Percentiles rank a stretch among this genome's conserved stretches.
phyloP scores from a whole-genome alignment of 2,797 vertebrate genomes.

The Enteromius trimaculatus region DNA sequence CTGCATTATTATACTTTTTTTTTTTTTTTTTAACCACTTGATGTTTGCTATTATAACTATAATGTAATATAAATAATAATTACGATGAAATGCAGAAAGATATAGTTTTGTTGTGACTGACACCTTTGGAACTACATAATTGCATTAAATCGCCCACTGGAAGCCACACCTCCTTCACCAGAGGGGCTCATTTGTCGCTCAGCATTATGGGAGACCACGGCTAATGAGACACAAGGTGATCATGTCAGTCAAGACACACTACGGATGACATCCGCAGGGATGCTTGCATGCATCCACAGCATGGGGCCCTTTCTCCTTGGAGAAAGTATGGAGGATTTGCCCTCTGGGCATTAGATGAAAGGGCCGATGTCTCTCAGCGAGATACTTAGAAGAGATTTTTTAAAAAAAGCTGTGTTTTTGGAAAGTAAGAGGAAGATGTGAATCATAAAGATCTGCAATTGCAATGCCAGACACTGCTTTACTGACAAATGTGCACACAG shows the following conservation, averaged over 20 bases:
- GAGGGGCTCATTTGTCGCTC: constrained; percentile 80
- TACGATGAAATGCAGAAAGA: too few relatives aligned
- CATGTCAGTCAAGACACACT: constrained; percentile 75
- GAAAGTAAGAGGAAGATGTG: constrained; percentile 61
- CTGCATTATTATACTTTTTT: too few relatives aligned
- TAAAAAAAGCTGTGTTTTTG: constrained; percentile 9
- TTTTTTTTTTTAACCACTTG: too few relatives aligned
- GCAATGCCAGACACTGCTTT: constrained; percentile 21
- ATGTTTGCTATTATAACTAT: too few relatives aligned
- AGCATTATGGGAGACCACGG: constrained; percentile 78
- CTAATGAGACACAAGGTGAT: constrained; percentile 79
- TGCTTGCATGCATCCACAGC: constrained; percentile 67
- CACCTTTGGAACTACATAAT: constrained; percentile 82
- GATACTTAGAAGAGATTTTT: constrained; percentile 67
- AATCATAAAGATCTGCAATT: constrained; percentile 57
- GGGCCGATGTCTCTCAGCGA: constrained; percentile 68
- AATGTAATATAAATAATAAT: too few relatives aligned
- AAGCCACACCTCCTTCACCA: constrained; percentile 71
- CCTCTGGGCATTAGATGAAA: constrained; percentile 76
- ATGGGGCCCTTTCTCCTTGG: constrained; percentile 68
- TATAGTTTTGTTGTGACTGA: constrained; percentile 70
- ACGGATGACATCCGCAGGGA: constrained; percentile 75
- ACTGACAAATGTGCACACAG: constrained; percentile 34
- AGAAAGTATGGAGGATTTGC: constrained; percentile 76
- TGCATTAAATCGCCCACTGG: constrained; percentile 83